phyloP scores from a whole-genome alignment of 2,888 invertebrate species.

The Caenorhabditis japonica region DNA sequence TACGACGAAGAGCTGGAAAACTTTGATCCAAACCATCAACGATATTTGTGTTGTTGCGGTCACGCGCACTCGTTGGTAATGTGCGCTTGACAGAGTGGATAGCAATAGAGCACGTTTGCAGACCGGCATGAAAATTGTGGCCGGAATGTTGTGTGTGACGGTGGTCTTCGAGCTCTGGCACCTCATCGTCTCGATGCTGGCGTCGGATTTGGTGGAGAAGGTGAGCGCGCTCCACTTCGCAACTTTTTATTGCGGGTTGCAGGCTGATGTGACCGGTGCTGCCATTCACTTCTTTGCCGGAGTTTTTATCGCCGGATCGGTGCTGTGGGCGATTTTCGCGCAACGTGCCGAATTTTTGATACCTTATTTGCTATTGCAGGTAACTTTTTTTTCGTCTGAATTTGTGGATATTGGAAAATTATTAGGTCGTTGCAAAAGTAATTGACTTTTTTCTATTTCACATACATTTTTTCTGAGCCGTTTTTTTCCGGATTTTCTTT shows the following conservation, averaged over 20 bases:
- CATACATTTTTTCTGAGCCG: too few relatives aligned
- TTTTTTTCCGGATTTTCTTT: too few relatives aligned
- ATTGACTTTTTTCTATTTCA: too few relatives aligned
- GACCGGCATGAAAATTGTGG: conserved; percentile 70
- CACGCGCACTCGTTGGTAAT: conserved; percentile 60
- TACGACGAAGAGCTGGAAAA: conserved; percentile 31
- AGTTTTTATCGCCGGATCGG: conserved; percentile 54
- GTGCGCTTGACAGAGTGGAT: not conserved
- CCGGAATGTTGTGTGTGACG: conserved; percentile 66
- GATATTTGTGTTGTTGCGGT: conserved; percentile 65
- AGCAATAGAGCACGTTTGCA: too few relatives aligned
- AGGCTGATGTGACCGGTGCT: conserved; percentile 40
- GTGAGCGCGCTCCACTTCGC: not conserved
- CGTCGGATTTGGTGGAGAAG: conserved; percentile 33
- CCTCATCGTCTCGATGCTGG: conserved; percentile 47
- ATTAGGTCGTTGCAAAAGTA: too few relatives aligned
- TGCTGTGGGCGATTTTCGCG: conserved; percentile 61
- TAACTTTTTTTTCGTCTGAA: too few relatives aligned
- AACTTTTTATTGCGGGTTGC: too few relatives aligned
- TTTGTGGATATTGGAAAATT: too few relatives aligned
- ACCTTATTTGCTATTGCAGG: conserved; percentile 68
- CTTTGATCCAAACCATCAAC: conserved; percentile 63
- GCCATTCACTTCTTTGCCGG: conserved; percentile 64
- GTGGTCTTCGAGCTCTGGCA: conserved; percentile 70
- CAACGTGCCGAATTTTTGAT: conserved; percentile 64